phyloP scores from a whole-genome alignment of 2,113 vertebrate species.

The Eonycteris spelaea region DNA sequence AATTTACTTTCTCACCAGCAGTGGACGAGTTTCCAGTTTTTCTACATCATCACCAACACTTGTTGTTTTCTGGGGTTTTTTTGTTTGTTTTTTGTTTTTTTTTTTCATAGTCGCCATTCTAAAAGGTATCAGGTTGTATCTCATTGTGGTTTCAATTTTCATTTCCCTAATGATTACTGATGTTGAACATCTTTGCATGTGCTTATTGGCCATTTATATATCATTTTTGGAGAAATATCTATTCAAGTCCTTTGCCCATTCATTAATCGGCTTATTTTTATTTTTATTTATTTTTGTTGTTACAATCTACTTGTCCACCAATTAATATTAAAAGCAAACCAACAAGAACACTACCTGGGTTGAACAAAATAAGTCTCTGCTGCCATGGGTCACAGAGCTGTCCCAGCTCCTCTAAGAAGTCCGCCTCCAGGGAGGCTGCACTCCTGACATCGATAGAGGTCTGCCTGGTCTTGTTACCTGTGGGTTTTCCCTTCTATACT shows the following conservation, averaged over 20 bases:
- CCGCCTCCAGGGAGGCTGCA: neutral
- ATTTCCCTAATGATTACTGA: neutral
- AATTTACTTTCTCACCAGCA: neutral
- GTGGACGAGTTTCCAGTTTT: neutral
- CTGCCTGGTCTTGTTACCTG: neutral
- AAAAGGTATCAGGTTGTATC: neutral
- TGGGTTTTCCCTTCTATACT: neutral
- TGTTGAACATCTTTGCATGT: neutral
- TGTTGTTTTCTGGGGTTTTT: neutral
- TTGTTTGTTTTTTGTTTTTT: neutral
- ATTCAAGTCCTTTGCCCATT: neutral
- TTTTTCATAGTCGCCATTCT: neutral
- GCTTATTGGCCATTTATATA: no score
- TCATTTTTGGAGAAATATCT: neutral
- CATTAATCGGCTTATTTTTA: neutral
- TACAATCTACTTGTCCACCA: neutral
- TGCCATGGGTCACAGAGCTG: no score
- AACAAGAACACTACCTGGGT: neutral
- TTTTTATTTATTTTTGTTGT: neutral
- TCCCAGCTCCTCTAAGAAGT: neutral
- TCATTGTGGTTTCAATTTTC: neutral
- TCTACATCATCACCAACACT: neutral
- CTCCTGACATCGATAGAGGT: neutral
- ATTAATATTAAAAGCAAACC: neutral
- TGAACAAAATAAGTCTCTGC: neutral